Percentiles rank a stretch among this genome's conserved stretches.
Conservation (phyloP, 2,888 invertebrate species). For the Opisthograptis luteolata region DNA sequence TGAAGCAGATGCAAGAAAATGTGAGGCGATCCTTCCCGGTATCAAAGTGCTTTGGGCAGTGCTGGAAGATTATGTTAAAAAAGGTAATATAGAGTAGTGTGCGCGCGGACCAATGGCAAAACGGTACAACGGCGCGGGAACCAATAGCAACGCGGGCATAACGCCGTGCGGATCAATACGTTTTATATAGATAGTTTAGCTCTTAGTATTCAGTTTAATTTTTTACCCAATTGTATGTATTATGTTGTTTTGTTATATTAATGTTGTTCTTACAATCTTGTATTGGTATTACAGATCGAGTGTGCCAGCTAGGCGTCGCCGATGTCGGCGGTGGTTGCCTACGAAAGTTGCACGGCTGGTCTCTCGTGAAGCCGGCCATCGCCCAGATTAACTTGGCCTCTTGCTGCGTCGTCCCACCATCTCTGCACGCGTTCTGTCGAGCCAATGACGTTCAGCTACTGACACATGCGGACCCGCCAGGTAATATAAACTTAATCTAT, state of each 20-base stretch:
- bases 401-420: slow-evolving; percentile 97
- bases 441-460: slow-evolving; percentile 95
- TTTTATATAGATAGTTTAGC: too few species aligned
- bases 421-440: slow-evolving; percentile 94
- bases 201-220: too few species aligned
- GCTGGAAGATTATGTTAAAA: slow-evolving; percentile 89
- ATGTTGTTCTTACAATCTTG: too few species aligned
- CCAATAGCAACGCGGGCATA: too few species aligned
- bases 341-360: slow-evolving; percentile 89
- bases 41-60: slow-evolving; percentile 91
- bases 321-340: slow-evolving; percentile 94
- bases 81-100: too few species aligned
- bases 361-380: slow-evolving; percentile 92
- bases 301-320: slow-evolving; percentile 92
- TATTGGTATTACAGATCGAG: slow-evolving; percentile 59
- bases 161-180: too few species aligned
- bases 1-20: slow-evolving; percentile 76
- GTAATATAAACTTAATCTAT: slow-evolving; percentile 70
- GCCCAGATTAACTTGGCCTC: slow-evolving; percentile 96
- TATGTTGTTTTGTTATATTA: background rate
- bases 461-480: slow-evolving; percentile 97
- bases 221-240: too few species aligned
- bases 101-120: too few species aligned
- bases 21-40: slow-evolving; percentile 83
- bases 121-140: too few species aligned